A percentile compares a stretch with the other conserved stretches of the same genome.
Conservation (phyloP, 2,797 vertebrate genomes). For the Rhabdophis nuchalis region DNA sequence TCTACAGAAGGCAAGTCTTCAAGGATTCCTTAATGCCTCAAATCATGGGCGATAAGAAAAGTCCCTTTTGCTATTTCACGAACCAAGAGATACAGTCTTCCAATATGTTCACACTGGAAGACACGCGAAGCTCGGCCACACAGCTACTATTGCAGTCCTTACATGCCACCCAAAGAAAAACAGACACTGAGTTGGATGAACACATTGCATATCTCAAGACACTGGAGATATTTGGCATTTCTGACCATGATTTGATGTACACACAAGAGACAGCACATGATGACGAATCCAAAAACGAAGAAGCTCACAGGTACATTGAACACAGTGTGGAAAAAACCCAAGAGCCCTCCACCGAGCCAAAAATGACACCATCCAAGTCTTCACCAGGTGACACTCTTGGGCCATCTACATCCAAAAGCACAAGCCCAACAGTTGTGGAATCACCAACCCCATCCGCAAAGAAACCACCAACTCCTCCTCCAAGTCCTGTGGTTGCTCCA, state of each 20-base stretch:
- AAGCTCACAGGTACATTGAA: constrained; percentile 81
- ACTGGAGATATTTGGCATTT: constrained; percentile 89
- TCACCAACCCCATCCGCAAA: background rate
- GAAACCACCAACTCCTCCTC: background rate
- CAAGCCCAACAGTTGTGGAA: background rate
- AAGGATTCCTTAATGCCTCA: constrained; percentile 93
- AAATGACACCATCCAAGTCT: too few relatives aligned
- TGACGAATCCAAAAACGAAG: constrained; percentile 71
- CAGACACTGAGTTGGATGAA: constrained; percentile 78
- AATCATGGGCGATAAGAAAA: constrained; percentile 91
- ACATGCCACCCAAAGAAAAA: constrained; percentile 78
- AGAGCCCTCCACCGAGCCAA: too few relatives aligned
- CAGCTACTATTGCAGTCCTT: constrained; percentile 87
- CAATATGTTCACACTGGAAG: constrained; percentile 86
- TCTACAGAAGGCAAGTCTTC: constrained; percentile 91
- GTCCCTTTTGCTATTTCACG: constrained; percentile 90
- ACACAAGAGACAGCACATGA: constrained; percentile 73
- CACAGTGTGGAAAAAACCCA: constrained; percentile 88
- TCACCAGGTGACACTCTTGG: constrained; percentile 17
- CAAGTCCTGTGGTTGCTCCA: background rate
- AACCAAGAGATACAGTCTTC: constrained; percentile 88
- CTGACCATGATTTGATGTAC: constrained; percentile 91
- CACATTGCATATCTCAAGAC: constrained; percentile 83
- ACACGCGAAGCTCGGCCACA: constrained; percentile 79
- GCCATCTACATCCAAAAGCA: background rate